Evolutionary conservation across 2,888 invertebrate genomes (phyloP), one percentile per base, ranked within the genome.

Genomic region (Zygaena filipendulae): DNA sequence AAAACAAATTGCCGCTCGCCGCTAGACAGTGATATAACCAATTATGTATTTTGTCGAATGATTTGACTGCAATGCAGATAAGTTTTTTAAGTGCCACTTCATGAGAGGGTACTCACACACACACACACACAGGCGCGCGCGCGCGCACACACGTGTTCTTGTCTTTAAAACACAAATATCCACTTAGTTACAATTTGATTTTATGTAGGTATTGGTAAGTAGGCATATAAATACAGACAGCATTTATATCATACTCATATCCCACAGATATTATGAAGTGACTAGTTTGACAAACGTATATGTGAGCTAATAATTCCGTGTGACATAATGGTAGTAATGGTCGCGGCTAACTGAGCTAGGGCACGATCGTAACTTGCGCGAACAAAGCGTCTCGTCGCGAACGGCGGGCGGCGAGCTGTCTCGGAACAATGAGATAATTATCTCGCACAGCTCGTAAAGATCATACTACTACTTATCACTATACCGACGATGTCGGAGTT

Each of bases 401-500:
- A 64, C 56, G 59, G 57, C 59, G 60, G 59, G 58, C 58, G 63
- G 53, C 49, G 56, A 61, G 59, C 50, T 58, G 52, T 56, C 38
- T 34, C 45, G 48, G 51, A 66, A 71, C 72, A 71, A 71, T 68
- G 64, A 66, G 63, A 64, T 67, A 68, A 69, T 69, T 63, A 70
- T 64, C n/a, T 66, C 62, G 57, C 55, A 50, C n/a, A 54, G 59
- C 52, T 61, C 64, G 59, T 67, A 64, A 63, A 63, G 49, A 27
- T 11, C 14, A 11, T 18, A 16, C 13, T 23, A 13, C 26, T 20
- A 21, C 11, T 23, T 14, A 25, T 29, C 21, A 25, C 25, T 27
- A 25, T 32, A 25, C 22, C 27, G 34, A 24, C 59, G 50, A 59
- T 59, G 58, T 61, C 62, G 59, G 62, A 64, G 50, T 62, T 58